Evolutionary conservation across 2,113 vertebrate genomes (phyloP), one percentile per base, ranked within the genome.

Genomic region (Craseonycteris thonglongyai): DNA sequence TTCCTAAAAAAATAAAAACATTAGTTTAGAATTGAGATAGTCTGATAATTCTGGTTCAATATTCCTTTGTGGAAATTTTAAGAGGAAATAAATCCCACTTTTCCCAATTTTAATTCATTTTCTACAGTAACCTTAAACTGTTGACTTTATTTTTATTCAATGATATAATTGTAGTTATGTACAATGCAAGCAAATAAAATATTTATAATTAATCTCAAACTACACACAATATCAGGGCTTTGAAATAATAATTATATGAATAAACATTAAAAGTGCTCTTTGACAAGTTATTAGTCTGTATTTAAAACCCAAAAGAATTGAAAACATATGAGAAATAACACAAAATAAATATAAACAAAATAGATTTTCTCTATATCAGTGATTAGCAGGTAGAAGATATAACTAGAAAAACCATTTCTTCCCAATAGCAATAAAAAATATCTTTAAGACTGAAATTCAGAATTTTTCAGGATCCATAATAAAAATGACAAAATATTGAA

Each of bases 1-100:
- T 85, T 98, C 97, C 98, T 98, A 18, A 40, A 96, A 51, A 89
- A 33, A 61, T 47, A 93, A 94, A 97, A 89, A 95, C 3, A 88
- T 13, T 33, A 80, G 11, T 95, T 97, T 90, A 93, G 59, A 59
- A 89, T 58, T 82, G 88, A 89, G 42, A 87, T 30, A 88, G 24
- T 72, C 35, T 66, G 30, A 4, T 56, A 47, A 59, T 66, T 56
- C 40, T 82, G 26, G 26, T 87, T 95, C 93, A 84, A 16, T 74
- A 92, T 30, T 88, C 12, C 15, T 76, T 93, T 96, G 63, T 58
- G 19, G 79, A 95, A 93, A 58, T 38, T 78, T 68, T 75, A 92
- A 71, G 47, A 89, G 33, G 40, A 51, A 95, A 92, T 86, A 56
- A 74, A 51, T 63, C 22, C 22, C 1, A 16, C 38, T 65, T 88